These are phyloP conservation scores for Megalops cyprinoides DNA, from an alignment of 2,797 vertebrate species.

Conservation along the genomic window DNA sequence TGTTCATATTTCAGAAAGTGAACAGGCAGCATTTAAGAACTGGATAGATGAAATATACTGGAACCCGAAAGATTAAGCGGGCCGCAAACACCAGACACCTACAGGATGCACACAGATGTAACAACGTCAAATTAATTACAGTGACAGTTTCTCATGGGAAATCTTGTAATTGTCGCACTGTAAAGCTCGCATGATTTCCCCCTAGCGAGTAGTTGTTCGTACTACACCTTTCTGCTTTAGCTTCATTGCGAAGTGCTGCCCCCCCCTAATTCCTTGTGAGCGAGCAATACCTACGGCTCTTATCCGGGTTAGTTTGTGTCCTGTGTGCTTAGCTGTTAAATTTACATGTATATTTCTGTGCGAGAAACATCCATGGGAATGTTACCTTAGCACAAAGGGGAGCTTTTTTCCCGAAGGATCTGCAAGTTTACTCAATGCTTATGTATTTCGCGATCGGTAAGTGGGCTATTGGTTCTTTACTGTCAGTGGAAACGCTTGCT, in stretches of 20 bases:
- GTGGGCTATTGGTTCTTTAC: not conserved
- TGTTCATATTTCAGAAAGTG: too few species aligned
- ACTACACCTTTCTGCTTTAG: not conserved
- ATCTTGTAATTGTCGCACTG: conserved; percentile 9
- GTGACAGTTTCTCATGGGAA: too few species aligned
- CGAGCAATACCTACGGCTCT: not conserved
- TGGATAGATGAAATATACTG: not conserved
- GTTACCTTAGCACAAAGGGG: not conserved
- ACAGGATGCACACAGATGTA: not conserved
- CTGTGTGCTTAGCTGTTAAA: conserved; percentile 4
- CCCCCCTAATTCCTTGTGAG: conserved; percentile 8
- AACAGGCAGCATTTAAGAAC: not conserved
- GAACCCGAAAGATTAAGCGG: not conserved
- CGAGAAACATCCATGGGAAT: not conserved
- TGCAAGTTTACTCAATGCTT: not conserved
- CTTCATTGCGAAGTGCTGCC: conserved; percentile 16
- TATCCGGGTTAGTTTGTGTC: conserved; percentile 32
- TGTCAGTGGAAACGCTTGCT: not conserved
- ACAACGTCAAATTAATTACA: not conserved
- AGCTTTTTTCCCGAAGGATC: not conserved
- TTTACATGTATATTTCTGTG: conserved; percentile 10
- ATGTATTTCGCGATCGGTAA: not conserved
- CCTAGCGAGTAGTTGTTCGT: conserved; percentile 9
- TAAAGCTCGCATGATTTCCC: not conserved
- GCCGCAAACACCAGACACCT: not conserved